These are phyloP conservation scores for Choristoneura fumiferana DNA, from an alignment of 1,140 invertebrate species.

Conservation along the genomic window DNA sequence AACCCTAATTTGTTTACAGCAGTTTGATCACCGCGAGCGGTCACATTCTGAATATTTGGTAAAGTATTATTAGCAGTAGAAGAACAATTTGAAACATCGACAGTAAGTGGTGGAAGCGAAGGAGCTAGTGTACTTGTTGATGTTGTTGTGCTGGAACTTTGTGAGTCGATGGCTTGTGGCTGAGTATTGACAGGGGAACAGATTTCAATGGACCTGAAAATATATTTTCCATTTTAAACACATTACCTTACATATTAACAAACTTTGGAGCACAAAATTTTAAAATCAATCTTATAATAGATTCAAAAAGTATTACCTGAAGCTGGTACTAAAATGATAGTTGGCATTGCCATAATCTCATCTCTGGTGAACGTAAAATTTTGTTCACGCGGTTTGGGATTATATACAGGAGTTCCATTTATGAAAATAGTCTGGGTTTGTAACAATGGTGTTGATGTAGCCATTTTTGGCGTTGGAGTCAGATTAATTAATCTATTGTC, in stretches of 20 bases:
- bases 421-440: slow-evolving; percentile 60
- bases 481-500: slow-evolving; percentile 21
- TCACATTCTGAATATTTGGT: neutral
- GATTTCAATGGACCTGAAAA: slow-evolving; percentile 22
- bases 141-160: slow-evolving; percentile 24
- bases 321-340: slow-evolving; percentile 57
- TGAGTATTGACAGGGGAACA: slow-evolving; percentile 1
- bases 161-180: slow-evolving; percentile 13
- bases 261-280: no score
- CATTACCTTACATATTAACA: no score
- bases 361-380: slow-evolving; percentile 53
- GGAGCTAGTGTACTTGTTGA: slow-evolving; percentile 21
- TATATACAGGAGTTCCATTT: slow-evolving; percentile 60
- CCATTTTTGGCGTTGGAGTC: slow-evolving; percentile 39
- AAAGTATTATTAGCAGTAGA: neutral
- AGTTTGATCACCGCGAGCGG: slow-evolving; percentile 6
- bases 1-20: slow-evolving; percentile 29
- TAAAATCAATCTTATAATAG: slow-evolving; percentile 15
- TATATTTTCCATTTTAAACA: neutral
- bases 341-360: slow-evolving; percentile 74
- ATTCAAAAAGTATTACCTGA: slow-evolving; percentile 42
- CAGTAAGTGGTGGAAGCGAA: slow-evolving; percentile 39
- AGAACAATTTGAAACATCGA: slow-evolving; percentile 43
- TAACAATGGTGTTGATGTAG: slow-evolving; percentile 48
- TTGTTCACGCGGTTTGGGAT: slow-evolving; percentile 29